Evolutionary conservation across 2,888 invertebrate genomes (phyloP).

Genomic region (Phytoseiulus persimilis): DNA sequence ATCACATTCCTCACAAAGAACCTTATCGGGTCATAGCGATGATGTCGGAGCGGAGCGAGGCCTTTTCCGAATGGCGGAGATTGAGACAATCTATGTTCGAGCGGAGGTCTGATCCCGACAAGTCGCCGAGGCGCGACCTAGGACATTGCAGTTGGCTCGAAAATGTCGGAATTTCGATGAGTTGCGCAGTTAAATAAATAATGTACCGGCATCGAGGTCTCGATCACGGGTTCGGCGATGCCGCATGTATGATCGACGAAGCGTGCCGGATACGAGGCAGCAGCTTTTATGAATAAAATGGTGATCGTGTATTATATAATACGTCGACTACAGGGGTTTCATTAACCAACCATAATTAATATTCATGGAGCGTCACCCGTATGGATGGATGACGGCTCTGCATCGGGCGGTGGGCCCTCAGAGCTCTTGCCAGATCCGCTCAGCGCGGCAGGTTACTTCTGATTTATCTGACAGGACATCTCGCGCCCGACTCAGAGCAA

Average conservation of each 20-base stretch:
- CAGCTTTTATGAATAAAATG: not conserved
- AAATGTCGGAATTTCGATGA: not conserved
- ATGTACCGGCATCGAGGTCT: not conserved
- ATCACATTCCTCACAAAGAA: not conserved
- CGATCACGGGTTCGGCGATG: not conserved
- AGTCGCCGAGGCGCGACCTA: not conserved
- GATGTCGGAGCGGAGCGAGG: not conserved
- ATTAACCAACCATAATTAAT: not conserved
- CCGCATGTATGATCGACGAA: not conserved
- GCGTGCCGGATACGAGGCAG: not conserved
- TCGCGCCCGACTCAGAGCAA: not conserved
- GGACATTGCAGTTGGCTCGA: not conserved
- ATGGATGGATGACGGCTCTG: not conserved
- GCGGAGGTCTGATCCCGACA: not conserved
- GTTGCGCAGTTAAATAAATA: not conserved
- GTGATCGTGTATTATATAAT: not conserved
- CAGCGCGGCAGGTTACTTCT: not conserved
- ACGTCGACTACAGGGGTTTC: not conserved
- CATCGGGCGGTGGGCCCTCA: not conserved
- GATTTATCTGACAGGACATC: not conserved
- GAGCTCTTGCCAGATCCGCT: not conserved
- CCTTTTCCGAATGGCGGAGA: not conserved
- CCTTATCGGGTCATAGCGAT: not conserved
- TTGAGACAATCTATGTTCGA: not conserved
- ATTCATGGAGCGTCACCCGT: not conserved